Evolutionary conservation across 1,140 invertebrate species (phyloP).

Genomic region (Hylaeus anthracinus): DNA sequence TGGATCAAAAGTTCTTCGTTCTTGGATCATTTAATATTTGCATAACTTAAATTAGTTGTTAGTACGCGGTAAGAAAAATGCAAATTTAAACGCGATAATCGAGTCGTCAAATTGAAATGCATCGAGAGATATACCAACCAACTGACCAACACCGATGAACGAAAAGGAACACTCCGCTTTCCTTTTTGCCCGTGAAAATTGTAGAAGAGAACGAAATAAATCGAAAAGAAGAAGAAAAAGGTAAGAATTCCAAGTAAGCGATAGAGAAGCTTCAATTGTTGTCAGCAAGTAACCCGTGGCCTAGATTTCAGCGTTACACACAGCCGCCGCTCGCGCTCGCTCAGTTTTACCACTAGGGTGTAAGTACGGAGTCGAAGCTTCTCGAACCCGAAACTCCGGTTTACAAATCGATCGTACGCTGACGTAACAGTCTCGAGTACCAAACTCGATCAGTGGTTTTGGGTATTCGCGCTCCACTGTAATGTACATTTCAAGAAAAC

Average conservation of each 20-base stretch:
- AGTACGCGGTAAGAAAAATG: background rate
- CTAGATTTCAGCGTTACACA: conserved; percentile 13
- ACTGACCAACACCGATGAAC: too few relatives aligned
- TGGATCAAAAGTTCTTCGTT: background rate
- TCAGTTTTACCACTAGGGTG: background rate
- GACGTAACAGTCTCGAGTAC: conserved; percentile 7
- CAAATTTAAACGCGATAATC: too few relatives aligned
- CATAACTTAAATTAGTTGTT: background rate
- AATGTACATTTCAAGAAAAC: too few relatives aligned
- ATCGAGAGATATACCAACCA: too few relatives aligned
- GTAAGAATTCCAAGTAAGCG: background rate
- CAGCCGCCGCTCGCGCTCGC: background rate
- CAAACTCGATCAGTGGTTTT: conserved; percentile 3
- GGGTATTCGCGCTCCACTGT: too few relatives aligned
- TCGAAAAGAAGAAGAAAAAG: too few relatives aligned
- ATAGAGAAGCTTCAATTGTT: background rate
- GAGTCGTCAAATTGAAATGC: too few relatives aligned
- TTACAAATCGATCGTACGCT: conserved; percentile 30
- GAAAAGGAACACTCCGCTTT: too few relatives aligned
- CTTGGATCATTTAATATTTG: background rate
- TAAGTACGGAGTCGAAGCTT: conserved; percentile 28
- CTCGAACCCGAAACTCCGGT: conserved; percentile 35
- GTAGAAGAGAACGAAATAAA: too few relatives aligned
- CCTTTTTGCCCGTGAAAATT: too few relatives aligned
- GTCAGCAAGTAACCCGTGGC: conserved; percentile 25